These are phyloP conservation scores for Coreoperca whiteheadi DNA, from an alignment of 2,113 vertebrate genomes.

Conservation along the genomic window DNA sequence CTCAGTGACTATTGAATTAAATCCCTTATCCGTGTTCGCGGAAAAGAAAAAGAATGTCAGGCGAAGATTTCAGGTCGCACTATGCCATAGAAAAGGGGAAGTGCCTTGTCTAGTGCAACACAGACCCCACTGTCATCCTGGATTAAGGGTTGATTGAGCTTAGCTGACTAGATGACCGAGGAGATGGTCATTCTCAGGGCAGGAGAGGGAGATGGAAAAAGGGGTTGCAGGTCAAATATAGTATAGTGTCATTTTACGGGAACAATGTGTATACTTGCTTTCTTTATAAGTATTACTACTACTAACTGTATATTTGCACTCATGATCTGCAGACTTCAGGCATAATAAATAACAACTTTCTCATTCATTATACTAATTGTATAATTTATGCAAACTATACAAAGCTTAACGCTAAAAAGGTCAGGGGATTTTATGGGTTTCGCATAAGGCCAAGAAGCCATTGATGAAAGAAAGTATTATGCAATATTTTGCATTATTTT, in stretches of 20 bases:
- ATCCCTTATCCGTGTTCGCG: conserved; percentile 54
- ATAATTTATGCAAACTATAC: not conserved
- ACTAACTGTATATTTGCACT: not conserved
- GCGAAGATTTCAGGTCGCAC: conserved; percentile 73
- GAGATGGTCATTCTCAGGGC: conserved; percentile 68
- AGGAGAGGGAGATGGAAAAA: conserved; percentile 30
- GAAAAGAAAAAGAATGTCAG: conserved; percentile 68
- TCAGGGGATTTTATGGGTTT: not conserved
- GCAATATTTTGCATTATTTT: not conserved
- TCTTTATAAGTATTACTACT: too few species aligned
- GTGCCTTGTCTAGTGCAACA: conserved; percentile 62
- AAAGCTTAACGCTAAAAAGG: conserved; percentile 2
- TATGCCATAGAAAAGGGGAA: conserved; percentile 64
- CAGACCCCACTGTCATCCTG: conserved; percentile 69
- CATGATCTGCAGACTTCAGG: not conserved
- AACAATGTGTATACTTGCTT: not conserved
- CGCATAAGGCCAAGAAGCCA: not conserved
- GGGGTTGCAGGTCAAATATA: conserved; percentile 14
- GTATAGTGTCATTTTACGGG: conserved; percentile 6
- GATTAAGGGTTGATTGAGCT: conserved; percentile 73
- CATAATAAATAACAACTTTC: not conserved
- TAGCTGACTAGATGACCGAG: conserved; percentile 71
- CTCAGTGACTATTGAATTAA: conserved; percentile 80
- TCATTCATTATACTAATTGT: conserved; percentile 1
- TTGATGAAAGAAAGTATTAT: not conserved